Evolutionary conservation across 2,888 invertebrate genomes (phyloP), one percentile per base, ranked within the genome.

Genomic region (Pristionchus japonicus): DNA sequence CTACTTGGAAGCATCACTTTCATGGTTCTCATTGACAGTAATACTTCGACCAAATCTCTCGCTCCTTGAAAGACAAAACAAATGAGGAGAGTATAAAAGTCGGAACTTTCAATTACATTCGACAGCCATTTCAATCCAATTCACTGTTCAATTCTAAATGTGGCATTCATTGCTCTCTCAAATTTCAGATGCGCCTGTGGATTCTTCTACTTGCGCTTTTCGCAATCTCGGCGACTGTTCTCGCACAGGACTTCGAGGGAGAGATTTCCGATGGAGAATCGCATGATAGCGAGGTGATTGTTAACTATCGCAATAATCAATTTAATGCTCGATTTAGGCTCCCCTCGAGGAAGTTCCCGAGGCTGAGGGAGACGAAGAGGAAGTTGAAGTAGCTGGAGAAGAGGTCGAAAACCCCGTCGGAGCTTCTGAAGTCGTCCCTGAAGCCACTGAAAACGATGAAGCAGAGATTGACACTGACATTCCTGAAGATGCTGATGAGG

Each of bases 161-260:
- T 23, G 52, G 20, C 52, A 52, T n/a, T n/a, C 57, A 43, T n/a
- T 57, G n/a, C 20, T n/a, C 9, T n/a, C 4, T 70, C 3, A 34
- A 20, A 27, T 37, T 64, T n/a, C 20, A 85, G 85, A 86, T 86
- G 86, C 86, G 86, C 27, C 34, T 70, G 23, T 86, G 86, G 86
- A 37, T 86, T 4, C 31, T 47, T 15, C 67, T 86, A 17, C 34
- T 86, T 3, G 67, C 86, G 20, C 86, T 86, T 15, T n/a, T 86
- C 47, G 86, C 70, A 27, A 70, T 86, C 49, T 31, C 86, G n/a
- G 70, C 86, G 27, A 49, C 70, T 11, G 13, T 34, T 47, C 20
- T 86, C 49, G 86, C 86, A 1, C 86, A 86, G 34, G 86, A 86
- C 70, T 49, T 47, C 13, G 40, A 64, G 20, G 64, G 43, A 64